These are phyloP conservation scores for Drosophila subpulchrella DNA, from an alignment of 1,140 invertebrate species.

Conservation along the genomic window DNA sequence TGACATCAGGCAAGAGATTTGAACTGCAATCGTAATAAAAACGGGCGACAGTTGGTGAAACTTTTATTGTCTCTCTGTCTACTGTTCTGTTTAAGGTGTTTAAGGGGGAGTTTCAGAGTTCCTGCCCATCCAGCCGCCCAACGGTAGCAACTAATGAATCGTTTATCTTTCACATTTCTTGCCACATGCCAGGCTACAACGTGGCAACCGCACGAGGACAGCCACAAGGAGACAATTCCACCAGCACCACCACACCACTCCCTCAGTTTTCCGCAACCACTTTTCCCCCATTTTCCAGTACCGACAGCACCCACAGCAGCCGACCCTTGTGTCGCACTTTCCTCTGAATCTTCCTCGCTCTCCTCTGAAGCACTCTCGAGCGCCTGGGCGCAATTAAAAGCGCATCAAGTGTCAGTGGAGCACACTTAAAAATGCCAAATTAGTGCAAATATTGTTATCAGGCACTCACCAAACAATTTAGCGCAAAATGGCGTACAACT, in stretches of 20 bases:
- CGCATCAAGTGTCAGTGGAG: constrained; percentile 84
- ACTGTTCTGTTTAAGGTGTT: constrained; percentile 5
- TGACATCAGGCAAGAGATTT: constrained; percentile 36
- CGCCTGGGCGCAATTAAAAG: constrained; percentile 84
- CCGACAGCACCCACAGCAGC: constrained; percentile 15
- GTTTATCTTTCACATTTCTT: constrained; percentile 81
- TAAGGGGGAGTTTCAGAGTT: neutral
- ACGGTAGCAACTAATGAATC: constrained; percentile 75
- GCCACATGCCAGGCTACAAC: constrained; percentile 70
- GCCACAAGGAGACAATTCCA: constrained; percentile 31
- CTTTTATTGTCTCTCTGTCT: constrained; percentile 42
- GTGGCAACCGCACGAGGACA: constrained; percentile 70
- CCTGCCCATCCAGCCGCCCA: neutral
- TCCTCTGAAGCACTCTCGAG: constrained; percentile 69
- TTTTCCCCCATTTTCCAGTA: constrained; percentile 1
- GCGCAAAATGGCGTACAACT: constrained; percentile 84
- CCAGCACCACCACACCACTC: constrained; percentile 1
- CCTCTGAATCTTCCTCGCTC: constrained; percentile 17
- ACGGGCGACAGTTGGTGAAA: constrained; percentile 40
- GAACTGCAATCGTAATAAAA: constrained; percentile 65
- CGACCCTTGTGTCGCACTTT: constrained; percentile 13
- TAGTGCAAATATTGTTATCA: constrained; percentile 85
- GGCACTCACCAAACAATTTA: constrained; percentile 84
- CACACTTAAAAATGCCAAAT: constrained; percentile 84
- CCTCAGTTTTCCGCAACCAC: neutral